phyloP scores from a whole-genome alignment of 2,888 invertebrate species.

The Hirtodrosophila duncani region DNA sequence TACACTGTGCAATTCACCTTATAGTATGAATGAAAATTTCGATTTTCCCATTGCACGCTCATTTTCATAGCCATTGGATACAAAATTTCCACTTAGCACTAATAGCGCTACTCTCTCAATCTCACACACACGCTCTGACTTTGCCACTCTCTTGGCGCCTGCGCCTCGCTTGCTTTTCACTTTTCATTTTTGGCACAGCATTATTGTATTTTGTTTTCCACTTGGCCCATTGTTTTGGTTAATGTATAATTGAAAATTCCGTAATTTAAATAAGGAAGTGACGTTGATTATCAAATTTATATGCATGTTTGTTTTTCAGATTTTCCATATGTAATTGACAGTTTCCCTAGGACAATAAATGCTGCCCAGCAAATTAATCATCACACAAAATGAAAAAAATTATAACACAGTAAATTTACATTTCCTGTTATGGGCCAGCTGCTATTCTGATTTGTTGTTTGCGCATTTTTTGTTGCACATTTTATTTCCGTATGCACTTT shows the following conservation, averaged over 20 bases:
- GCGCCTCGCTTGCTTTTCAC: constrained; percentile 57
- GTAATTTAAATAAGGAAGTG: constrained; percentile 71
- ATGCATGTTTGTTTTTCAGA: constrained; percentile 11
- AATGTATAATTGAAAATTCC: constrained; percentile 68
- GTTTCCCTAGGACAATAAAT: constrained; percentile 1
- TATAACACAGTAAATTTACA: constrained; percentile 45
- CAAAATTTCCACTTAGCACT: constrained; percentile 45
- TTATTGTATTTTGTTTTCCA: constrained; percentile 43
- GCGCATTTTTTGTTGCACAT: constrained; percentile 35
- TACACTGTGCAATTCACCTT: constrained; percentile 60
- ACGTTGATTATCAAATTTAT: constrained; percentile 44
- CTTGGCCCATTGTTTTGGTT: constrained; percentile 37
- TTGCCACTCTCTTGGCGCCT: constrained; percentile 41
- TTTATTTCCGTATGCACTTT: constrained; percentile 63
- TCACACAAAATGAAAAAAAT: constrained; percentile 5
- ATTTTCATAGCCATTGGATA: constrained; percentile 43
- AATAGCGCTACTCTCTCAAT: constrained; percentile 13
- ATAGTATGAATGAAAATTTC: constrained; percentile 70
- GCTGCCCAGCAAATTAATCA: constrained; percentile 12
- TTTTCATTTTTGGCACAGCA: constrained; percentile 47
- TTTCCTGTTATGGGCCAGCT: constrained; percentile 43
- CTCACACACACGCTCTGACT: background rate
- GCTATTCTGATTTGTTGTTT: constrained; percentile 25
- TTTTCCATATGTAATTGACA: constrained; percentile 66
- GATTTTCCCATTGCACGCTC: constrained; percentile 64